Evolutionary conservation across 2,888 invertebrate species (phyloP).

Genomic region (Graphium colonna): DNA sequence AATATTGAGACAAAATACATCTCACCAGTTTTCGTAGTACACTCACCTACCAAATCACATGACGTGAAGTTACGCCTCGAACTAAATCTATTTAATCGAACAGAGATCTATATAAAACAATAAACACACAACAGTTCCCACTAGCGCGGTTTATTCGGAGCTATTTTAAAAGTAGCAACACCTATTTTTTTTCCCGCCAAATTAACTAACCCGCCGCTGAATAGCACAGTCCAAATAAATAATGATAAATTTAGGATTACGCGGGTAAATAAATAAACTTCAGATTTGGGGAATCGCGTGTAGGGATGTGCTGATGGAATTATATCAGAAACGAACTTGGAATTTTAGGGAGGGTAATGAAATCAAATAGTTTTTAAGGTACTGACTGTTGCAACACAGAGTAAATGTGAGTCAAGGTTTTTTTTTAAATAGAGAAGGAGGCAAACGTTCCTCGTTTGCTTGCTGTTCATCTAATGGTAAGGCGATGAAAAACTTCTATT

Average conservation of each 20-base stretch:
- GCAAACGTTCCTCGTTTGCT: too few species aligned
- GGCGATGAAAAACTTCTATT: too few species aligned
- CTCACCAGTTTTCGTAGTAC: background rate
- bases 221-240: slow-evolving; percentile 44
- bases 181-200: slow-evolving; percentile 9
- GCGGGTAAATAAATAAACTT: slow-evolving; percentile 38
- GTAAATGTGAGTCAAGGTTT: background rate
- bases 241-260: slow-evolving; percentile 48
- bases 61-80: background rate
- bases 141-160: slow-evolving; percentile 6
- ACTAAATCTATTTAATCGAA: slow-evolving; percentile 6
- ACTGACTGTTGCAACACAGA: background rate
- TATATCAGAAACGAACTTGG: slow-evolving; percentile 7
- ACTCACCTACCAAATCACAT: background rate
- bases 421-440: too few species aligned
- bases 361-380: background rate
- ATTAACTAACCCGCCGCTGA: slow-evolving; percentile 29
- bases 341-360: background rate
- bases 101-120: slow-evolving; percentile 14
- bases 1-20: too few species aligned
- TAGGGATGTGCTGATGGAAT: slow-evolving; percentile 13
- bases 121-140: slow-evolving; percentile 15
- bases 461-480: too few species aligned
- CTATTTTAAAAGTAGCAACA: slow-evolving; percentile 15
- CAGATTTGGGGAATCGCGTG: slow-evolving; percentile 18